These are phyloP conservation scores for Dermatemys mawii DNA, from an alignment of 2,113 vertebrate species.

Conservation along the genomic window DNA sequence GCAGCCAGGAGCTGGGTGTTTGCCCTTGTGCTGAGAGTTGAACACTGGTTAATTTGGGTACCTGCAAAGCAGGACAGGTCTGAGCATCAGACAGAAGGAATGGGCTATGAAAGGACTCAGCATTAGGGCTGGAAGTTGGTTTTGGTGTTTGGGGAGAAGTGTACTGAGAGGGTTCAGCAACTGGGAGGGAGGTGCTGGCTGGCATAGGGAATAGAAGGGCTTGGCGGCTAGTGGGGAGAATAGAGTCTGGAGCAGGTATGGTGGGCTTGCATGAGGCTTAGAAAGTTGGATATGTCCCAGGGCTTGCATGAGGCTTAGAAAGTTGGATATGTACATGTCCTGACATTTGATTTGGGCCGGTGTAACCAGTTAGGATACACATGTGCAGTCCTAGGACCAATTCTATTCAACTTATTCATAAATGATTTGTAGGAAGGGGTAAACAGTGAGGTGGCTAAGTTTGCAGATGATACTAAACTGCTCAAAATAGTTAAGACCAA, in stretches of 20 bases:
- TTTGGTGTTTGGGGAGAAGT: neutral
- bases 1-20: neutral
- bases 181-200: neutral
- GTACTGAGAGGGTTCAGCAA: neutral
- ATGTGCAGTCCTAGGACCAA: no score
- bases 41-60: slow-evolving; percentile 11
- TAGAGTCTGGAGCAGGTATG: neutral
- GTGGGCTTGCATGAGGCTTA: neutral
- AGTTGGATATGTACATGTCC: neutral
- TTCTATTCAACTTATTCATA: no score
- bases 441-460: no score
- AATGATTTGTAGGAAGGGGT: no score
- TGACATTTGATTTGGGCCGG: neutral
- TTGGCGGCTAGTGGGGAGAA: neutral
- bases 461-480: no score
- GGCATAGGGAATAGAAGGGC: neutral
- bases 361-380: neutral
- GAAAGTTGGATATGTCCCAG: neutral
- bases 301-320: neutral
- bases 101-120: fast-evolving
- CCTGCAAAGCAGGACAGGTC: slow-evolving; percentile 25
- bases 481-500: no score
- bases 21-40: neutral
- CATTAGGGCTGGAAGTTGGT: neutral
- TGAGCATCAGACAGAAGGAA: neutral